Base-by-base conservation (phyloP, 2,888 invertebrate species). In the Sceliomorpha sp. region DNA sequence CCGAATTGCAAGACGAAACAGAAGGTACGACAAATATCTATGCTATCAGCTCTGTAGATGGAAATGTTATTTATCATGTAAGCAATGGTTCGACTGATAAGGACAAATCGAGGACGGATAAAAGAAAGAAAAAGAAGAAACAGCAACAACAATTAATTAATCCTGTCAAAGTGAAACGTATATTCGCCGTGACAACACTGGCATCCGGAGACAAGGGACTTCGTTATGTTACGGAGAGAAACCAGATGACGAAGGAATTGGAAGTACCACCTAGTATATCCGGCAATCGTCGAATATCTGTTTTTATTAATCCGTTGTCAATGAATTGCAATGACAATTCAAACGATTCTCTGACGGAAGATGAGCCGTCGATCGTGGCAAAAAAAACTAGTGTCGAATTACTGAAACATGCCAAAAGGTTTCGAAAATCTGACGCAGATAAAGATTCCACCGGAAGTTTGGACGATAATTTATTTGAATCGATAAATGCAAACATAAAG, bases 31-130 rank as follows among this genome's bases (percentile, higher is more conserved):
- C 88, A 1, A 94, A 93, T 80, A 93, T 96, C 8, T 95, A 94
- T 80, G 95, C 95, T 0, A 94, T 96, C 34, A 95, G 95, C 79
- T 94, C 93, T 36, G 94, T 94, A 17, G 94, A 94, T 75, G 95
- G 95, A 1, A 94, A 94, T 75, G 92, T 96, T 2, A 92, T 91
- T 78, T 92, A 92, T 77, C 92, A 92, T 69, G 90, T 91, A 0
- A 90, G 91, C 14, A 89, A 89, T 39, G 88, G 87, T 29, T 79
- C 83, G 12, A 84, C 85, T 0, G 89, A 85, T 8, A 82, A 82
- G 24, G 79, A 80, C 8, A 80, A 77, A 2, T 76, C 68, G 50
- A 45, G 68, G 15, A 50, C 47, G 12, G 79, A 68, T 45, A 77
- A 77, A 15, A 69, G 78, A 32, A 73, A 75, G 71, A 56, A 73